Conservation (phyloP, 2,113 vertebrate species). For the Dipodomys stephensi region DNA sequence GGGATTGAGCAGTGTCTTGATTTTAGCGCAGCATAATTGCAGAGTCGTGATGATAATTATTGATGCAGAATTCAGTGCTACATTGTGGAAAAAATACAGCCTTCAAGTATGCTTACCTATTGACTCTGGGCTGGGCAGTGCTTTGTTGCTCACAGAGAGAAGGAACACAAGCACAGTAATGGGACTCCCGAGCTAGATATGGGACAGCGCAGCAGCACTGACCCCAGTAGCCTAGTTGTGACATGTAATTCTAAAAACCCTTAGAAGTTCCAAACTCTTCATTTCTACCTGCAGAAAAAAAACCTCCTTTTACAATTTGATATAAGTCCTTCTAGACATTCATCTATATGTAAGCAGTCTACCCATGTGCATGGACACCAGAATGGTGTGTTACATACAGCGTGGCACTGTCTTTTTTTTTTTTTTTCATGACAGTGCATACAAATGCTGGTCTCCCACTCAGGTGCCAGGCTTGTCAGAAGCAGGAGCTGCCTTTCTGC, state of each 20-base stretch:
- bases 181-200: background rate
- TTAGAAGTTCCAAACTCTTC: slow-evolving; percentile 1
- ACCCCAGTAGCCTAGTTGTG: background rate
- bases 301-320: background rate
- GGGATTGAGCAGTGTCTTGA: background rate
- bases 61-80: background rate
- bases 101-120: slow-evolving; percentile 7
- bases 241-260: background rate
- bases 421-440: background rate
- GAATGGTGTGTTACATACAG: background rate
- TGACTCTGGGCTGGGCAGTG: background rate
- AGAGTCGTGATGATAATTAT: background rate
- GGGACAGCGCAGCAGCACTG: background rate
- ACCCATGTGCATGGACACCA: background rate
- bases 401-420: background rate
- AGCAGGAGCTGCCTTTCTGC: background rate
- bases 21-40: slow-evolving; percentile 30
- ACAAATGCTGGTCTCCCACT: background rate
- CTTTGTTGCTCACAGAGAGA: background rate
- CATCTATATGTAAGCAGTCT: background rate
- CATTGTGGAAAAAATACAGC: background rate
- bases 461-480: background rate
- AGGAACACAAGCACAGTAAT: background rate
- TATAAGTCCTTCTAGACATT: background rate
- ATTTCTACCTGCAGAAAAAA: background rate